Evolutionary conservation across 2,888 invertebrate species (phyloP).

Genomic region (Congeria kusceri): DNA sequence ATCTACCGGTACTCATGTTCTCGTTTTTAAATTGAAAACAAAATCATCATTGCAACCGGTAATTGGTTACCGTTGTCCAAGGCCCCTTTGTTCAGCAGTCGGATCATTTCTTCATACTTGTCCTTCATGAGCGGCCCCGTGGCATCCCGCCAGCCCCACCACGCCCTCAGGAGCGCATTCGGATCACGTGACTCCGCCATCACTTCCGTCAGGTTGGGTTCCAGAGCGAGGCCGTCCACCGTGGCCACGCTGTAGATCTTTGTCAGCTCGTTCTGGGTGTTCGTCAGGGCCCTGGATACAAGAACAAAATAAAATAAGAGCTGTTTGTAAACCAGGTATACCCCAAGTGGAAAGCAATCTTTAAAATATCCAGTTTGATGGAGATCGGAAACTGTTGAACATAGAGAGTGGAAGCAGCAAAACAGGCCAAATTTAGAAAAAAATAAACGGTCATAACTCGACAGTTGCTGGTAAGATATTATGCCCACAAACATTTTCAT

Average conservation of each 20-base stretch:
- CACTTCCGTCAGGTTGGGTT: slow-evolving; percentile 79
- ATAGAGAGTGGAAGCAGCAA: too few relatives aligned
- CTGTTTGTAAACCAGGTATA: too few relatives aligned
- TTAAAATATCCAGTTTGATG: too few relatives aligned
- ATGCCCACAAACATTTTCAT: too few relatives aligned
- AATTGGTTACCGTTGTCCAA: slow-evolving; percentile 88
- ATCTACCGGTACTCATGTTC: too few relatives aligned
- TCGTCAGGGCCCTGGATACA: slow-evolving; percentile 39
- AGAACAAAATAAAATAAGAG: too few relatives aligned
- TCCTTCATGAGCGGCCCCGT: slow-evolving; percentile 92
- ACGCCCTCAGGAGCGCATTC: slow-evolving; percentile 91
- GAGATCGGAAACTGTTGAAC: too few relatives aligned
- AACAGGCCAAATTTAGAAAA: too few relatives aligned
- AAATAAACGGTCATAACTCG: too few relatives aligned
- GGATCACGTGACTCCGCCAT: slow-evolving; percentile 87
- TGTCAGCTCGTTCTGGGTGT: slow-evolving; percentile 37
- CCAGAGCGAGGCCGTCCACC: slow-evolving; percentile 56
- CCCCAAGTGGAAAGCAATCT: too few relatives aligned
- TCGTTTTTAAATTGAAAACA: background rate
- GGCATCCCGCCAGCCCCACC: slow-evolving; percentile 93
- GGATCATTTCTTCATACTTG: slow-evolving; percentile 91
- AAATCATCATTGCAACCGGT: background rate
- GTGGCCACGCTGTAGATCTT: slow-evolving; percentile 64
- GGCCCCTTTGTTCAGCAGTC: slow-evolving; percentile 92
- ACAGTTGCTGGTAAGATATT: too few relatives aligned